Evolutionary conservation across 2,797 vertebrate species (phyloP), one percentile per base, ranked within the genome.

Genomic region (Eleutherodactylus coqui): DNA sequence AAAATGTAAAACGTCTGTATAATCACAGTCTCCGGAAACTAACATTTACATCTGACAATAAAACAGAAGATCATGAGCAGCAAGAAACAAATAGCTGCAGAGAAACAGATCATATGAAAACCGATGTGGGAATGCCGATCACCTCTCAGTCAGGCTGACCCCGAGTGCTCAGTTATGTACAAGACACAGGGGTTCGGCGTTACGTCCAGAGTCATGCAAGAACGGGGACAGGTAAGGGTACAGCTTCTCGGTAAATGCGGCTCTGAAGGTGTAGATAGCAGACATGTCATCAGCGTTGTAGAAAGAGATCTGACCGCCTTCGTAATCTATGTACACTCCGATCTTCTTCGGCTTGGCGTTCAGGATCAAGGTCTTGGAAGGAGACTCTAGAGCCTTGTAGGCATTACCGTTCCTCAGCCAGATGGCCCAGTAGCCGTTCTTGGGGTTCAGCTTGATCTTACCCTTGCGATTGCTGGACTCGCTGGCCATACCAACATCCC

Each of bases 261-360:
- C 91, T 0, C 90, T 92, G 90, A 95, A 95, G 13, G 92, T 94
- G 69, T 94, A 94, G 27, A 94, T 88, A 27, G 90, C 92, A 29
- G 92, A 90, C 47, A 89, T 88, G 85, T 93, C 90, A 0, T 89
- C 93, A 1, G 93, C 90, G 0, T 93, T 94, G 89, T 94, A 95
- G 86, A 95, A 95, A 36, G 92, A 93, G 49, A 95, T 91, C 82
- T 93, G 92, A 1, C 94, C 94, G 0, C 91, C 92, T 55, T 94
- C 92, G 0, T 94, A 94, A 91, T 95, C 93, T 90, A 95, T 83
- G 88, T 95, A 94, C 76, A 95, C 86, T 3, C 93, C 93, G 0
- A 95, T 47, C 0, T 89, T 86, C 77, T 92, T 90, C 2, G 94
- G 93, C 7, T 91, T 91, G 55, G 90, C 85, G 0, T 87, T 87